A percentile compares a stretch with the other conserved stretches of the same genome.
Evolutionary conservation across 2,113 vertebrate genomes (phyloP).

Genomic region (Monarcha castaneiventris): DNA sequence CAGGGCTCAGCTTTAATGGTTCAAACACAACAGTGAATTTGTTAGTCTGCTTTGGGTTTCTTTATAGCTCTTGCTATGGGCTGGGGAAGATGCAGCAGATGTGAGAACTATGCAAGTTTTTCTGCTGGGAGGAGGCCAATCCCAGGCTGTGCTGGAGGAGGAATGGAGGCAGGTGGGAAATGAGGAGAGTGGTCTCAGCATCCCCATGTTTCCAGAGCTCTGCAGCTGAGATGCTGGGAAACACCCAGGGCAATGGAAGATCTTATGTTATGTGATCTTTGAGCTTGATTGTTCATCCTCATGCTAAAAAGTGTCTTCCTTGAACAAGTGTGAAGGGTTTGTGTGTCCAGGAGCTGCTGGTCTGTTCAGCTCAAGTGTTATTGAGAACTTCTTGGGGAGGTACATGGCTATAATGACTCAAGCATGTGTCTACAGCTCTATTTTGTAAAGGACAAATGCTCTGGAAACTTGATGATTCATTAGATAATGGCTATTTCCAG

Average conservation of each 20-base stretch:
- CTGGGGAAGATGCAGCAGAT: background rate
- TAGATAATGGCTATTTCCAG: constrained; percentile 25
- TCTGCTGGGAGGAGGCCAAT: background rate
- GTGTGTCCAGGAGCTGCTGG: background rate
- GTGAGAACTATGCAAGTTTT: background rate
- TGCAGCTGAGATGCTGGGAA: background rate
- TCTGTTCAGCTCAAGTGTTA: background rate
- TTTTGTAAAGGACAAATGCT: constrained; percentile 7
- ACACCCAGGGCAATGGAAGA: background rate
- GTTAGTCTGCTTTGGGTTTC: background rate
- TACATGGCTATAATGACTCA: background rate
- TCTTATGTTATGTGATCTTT: background rate
- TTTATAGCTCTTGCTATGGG: background rate
- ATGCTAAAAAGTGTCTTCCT: background rate
- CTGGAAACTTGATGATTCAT: constrained; percentile 58
- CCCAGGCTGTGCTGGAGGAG: background rate
- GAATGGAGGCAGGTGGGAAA: background rate
- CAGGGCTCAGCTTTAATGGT: background rate
- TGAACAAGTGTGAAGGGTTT: background rate
- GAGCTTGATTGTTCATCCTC: background rate
- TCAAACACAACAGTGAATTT: background rate
- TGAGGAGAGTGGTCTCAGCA: background rate
- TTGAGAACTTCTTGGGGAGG: background rate
- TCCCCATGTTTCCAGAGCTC: background rate
- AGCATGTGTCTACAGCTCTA: background rate